Base-by-base conservation (phyloP, 2,888 invertebrate species). In the Hydriomena furcata region DNA sequence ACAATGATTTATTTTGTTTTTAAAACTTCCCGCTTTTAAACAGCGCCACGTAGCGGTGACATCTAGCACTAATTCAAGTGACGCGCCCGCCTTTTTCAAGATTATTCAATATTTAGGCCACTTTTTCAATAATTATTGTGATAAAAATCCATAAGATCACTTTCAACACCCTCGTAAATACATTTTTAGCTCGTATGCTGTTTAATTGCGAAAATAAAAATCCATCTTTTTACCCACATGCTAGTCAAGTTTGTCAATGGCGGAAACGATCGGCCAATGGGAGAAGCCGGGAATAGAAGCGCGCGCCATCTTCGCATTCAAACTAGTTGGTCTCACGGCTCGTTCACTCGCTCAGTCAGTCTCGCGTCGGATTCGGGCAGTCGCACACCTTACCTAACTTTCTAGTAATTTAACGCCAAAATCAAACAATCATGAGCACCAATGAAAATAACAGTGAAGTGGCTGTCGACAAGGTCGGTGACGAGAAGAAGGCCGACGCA, bases 261-360 rank as follows among this genome's bases (percentile, higher is more conserved):
- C 79, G 68, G 77, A 68, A 61, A 57, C 45, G 60, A 43, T 79
- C 64, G 67, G 66, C 90, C 90, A 90, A 90, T 90, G 75, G 76
- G 65, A 66, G 50, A 52, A 61, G 64, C 65, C 62, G 83, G 79
- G 75, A 81, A 70, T 66, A 73, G 79, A 87, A 88, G 83, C 84
- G 91, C 94, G 94, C 94, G 94, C 95, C 95, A 94, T 95, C 94
- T 94, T 94, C 94, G 93, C 92, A 94, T 94, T 94, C 93, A 94
- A 94, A 94, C 94, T 42, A 52, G 61, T 51, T 93, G 93, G 92
- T 92, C 91, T 71, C 74, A 73, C 91, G 90, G 89, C 84, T 91
- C 91, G 92, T 91, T 77, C 77, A 74, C 73, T 76, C 78, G 72
- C 72, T 79, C 93, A 92, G 93, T 93, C 92, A 93, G 93, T 93